Evolutionary conservation across 2,113 vertebrate genomes (phyloP), one percentile per base, ranked within the genome.

Genomic region (Mionectes macconnelli): DNA sequence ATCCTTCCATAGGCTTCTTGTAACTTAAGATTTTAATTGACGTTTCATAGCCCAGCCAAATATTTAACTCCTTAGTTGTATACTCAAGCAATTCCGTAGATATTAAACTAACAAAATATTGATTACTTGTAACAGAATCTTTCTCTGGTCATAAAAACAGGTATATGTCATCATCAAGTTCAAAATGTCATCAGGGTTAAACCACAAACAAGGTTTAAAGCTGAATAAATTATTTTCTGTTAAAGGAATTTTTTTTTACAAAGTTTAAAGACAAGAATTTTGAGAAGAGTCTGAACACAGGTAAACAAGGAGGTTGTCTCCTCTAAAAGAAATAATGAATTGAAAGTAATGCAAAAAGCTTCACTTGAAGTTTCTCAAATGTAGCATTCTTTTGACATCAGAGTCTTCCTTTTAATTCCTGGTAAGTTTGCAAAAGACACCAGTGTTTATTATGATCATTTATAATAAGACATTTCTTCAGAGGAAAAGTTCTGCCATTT

Each of bases 21-120:
- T 88, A 80, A 88, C 72, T 73, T 88, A 75, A 94, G 86, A 85
- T 78, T 96, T 82, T 94, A 93, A 95, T 94, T 89, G 95, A 27
- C 16, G 22, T 94, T 93, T 89, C 73, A 49, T 53, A 93, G 31
- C 23, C 35, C 82, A 86, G 82, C 60, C 74, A 83, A 90, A 88
- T 86, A 89, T 82, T 94, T 86, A 95, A 75, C 27, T 85, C 31
- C 67, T 84, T 44, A 47, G 44, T 93, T 84, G 70, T 49, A 70
- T 88, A 78, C 49, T 60, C 35, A 69, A 81, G 45, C 57, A 87
- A 85, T 77, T 70, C 55, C 27, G 53, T 85, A 83, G 72, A 67
- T 96, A 94, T 74, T 90, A 83, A 88, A 59, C 42, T 82, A 93
- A 75, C 39, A 86, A 94, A 86, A 84, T 93, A 92, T 45, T 80